phyloP scores from a whole-genome alignment of 2,888 invertebrate species.

The Iselma pallidipennis region DNA sequence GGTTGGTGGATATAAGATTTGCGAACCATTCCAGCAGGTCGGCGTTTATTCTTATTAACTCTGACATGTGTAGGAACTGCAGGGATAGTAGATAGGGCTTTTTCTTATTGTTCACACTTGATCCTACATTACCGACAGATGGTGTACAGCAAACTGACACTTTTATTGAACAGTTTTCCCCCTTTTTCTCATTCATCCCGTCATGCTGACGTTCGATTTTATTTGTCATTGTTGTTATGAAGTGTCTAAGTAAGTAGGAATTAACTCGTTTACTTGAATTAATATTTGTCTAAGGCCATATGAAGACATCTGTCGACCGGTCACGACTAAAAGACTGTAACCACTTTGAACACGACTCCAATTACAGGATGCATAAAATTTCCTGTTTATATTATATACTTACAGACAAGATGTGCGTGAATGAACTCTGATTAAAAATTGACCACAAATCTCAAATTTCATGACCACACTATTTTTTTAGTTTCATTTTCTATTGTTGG shows the following conservation, averaged over 20 bases:
- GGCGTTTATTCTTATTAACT: not conserved
- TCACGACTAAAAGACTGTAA: not conserved
- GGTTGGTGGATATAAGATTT: no score
- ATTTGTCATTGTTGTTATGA: conserved; percentile 4
- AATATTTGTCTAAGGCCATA: not conserved
- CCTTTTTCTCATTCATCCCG: not conserved
- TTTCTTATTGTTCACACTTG: not conserved
- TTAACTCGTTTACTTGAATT: not conserved
- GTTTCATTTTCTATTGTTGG: not conserved
- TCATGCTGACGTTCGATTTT: not conserved
- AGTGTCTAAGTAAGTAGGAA: not conserved
- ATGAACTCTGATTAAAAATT: conserved; percentile 1
- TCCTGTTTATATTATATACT: not conserved
- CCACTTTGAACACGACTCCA: not conserved
- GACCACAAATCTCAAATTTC: not conserved
- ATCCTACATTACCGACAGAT: conserved; percentile 2
- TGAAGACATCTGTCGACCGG: conserved; percentile 2
- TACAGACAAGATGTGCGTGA: not conserved
- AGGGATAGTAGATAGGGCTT: not conserved
- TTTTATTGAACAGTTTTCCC: not conserved
- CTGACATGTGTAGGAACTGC: not conserved
- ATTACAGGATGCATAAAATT: conserved; percentile 7
- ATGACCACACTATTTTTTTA: not conserved
- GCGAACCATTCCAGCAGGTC: not conserved
- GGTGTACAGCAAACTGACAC: not conserved